Conservation (phyloP, 2,113 vertebrate species). For the Columba janthina region DNA sequence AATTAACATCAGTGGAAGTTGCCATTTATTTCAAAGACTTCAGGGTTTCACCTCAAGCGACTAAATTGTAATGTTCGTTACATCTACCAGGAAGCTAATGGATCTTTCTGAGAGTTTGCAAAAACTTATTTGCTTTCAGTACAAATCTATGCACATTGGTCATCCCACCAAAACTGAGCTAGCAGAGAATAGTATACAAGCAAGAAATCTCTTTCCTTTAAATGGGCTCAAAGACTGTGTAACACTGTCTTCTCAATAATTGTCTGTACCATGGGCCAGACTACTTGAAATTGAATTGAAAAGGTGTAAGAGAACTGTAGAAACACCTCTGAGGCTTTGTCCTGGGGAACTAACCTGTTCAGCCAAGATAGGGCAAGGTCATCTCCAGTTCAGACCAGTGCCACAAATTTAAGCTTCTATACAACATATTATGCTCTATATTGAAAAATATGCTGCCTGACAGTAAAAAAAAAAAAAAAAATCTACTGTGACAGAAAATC, state of each 20-base stretch:
- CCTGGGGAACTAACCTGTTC: background rate
- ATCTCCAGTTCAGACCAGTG: background rate
- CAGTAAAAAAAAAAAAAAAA: background rate
- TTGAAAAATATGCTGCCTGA: background rate
- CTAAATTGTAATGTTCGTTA: background rate
- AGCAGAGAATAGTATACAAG: background rate
- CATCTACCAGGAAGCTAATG: background rate
- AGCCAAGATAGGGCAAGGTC: background rate
- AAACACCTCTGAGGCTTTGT: background rate
- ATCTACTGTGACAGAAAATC: background rate
- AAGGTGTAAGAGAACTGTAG: background rate
- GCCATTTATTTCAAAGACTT: background rate
- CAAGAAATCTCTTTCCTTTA: background rate
- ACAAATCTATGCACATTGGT: rapidly evolving
- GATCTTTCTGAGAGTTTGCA: background rate
- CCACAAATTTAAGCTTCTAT: background rate
- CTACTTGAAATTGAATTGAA: background rate
- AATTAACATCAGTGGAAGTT: background rate
- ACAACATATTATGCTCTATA: background rate
- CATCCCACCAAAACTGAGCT: background rate
- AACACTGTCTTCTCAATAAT: background rate
- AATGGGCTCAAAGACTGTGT: background rate
- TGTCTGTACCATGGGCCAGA: background rate
- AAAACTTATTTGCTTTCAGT: background rate
- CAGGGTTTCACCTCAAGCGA: background rate